Base-by-base conservation (phyloP, 1,140 invertebrate species). In the Brachionus rubens region DNA sequence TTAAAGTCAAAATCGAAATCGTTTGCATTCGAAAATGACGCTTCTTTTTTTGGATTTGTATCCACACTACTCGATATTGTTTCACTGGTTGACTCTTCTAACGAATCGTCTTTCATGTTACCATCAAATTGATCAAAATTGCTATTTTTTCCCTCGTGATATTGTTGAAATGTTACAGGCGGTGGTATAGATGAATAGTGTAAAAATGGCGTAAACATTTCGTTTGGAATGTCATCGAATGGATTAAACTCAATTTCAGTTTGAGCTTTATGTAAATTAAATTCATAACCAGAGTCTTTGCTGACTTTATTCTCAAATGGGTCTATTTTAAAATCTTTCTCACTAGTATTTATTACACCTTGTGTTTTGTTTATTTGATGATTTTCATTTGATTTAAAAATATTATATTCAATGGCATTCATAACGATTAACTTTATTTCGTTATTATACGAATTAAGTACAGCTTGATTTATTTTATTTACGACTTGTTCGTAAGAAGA, bases 391-490 rank as follows among this genome's bases (percentile, higher is more conserved):
- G 59, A 41, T 12, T 65, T 65, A 28, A 41, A 65, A 43, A 65
- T 43, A 43, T 65, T 65, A 12, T 65, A 65, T 14, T 65, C 59
- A 65, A 65, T 65, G 19, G 59, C 59, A 65, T 65, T 65, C 59
- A 65, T 65, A 16, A 65, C 59, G 1, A 65, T 36, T 40, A 65
- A 9, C 2, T 36, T 43, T 2, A 65, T 19, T 28, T 65, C 59
- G 9, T 43, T n/a, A n/a, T 65, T 65, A 10, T 4, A 41, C 14
- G 59, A 43, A 14, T 14, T 65, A 5, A 28, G 4, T 24, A 43
- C 12, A 24, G 59, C 59, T 65, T 65, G 36, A 3, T 10, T 65
- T 24, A 65, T 19, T 43, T 65, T 65, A 36, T 26, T 43, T 21
- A 14, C 21, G 10, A 65, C 40, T 30, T 65, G 36, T 26, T 43